Conservation (phyloP, 2,888 invertebrate genomes). For the Lordiphosa andalusiaca region DNA sequence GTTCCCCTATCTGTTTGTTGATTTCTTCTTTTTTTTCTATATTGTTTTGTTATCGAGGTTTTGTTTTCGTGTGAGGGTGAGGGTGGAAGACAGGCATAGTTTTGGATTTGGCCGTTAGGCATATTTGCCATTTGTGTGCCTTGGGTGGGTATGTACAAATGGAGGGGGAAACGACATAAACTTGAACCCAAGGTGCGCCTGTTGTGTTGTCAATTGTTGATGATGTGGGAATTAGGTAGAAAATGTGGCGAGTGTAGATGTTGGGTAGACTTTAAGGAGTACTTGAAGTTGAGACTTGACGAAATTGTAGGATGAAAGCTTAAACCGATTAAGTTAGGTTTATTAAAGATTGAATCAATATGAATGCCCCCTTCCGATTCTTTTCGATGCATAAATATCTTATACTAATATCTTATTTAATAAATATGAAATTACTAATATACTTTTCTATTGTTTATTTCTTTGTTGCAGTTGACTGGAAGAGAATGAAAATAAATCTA, state of each 20-base stretch:
- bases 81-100: conserved; percentile 35
- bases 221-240: conserved; percentile 69
- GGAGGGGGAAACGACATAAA: conserved; percentile 32
- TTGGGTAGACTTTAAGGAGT: too few relatives aligned
- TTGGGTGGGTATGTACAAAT: neutral
- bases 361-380: too few relatives aligned
- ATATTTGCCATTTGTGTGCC: conserved; percentile 54
- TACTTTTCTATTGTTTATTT: too few relatives aligned
- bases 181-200: conserved; percentile 36
- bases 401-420: too few relatives aligned
- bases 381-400: too few relatives aligned
- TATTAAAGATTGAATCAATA: too few relatives aligned
- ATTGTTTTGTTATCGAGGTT: conserved; percentile 27
- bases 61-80: conserved; percentile 35
- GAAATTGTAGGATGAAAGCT: too few relatives aligned
- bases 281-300: too few relatives aligned
- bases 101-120: conserved; percentile 56
- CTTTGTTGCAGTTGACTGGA: too few relatives aligned
- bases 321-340: too few relatives aligned
- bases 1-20: conserved; percentile 40
- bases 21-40: conserved; percentile 15
- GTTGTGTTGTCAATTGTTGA: conserved; percentile 68
- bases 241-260: conserved; percentile 1
- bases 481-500: too few relatives aligned
- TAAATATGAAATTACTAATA: too few relatives aligned